phyloP scores from a whole-genome alignment of 2,888 invertebrate species.

The Marasmarcha lunaedactyla region DNA sequence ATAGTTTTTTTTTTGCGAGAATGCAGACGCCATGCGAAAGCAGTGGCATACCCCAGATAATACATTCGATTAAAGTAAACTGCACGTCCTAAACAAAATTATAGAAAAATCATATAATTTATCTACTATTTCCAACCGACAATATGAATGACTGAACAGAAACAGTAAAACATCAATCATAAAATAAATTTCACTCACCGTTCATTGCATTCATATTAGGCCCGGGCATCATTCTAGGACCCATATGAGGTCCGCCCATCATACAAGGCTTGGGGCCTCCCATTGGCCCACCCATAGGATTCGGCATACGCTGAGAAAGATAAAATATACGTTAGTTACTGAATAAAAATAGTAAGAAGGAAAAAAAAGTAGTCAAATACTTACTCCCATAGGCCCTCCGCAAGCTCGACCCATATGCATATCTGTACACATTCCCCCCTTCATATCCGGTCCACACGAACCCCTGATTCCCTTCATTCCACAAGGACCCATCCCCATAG shows the following conservation, averaged over 20 bases:
- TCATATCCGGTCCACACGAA: slow-evolving; percentile 63
- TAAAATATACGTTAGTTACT: too few species aligned
- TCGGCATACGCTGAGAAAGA: slow-evolving; percentile 53
- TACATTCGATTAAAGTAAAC: too few species aligned
- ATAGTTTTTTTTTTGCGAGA: too few species aligned
- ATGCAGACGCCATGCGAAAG: too few species aligned
- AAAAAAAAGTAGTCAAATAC: slow-evolving; percentile 15
- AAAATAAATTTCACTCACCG: slow-evolving; percentile 29
- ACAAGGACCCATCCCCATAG: slow-evolving; percentile 65
- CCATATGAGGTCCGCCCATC: slow-evolving; percentile 67
- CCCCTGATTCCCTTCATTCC: slow-evolving; percentile 63
- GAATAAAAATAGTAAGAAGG: too few species aligned
- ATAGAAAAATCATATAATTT: too few species aligned
- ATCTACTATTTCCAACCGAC: too few species aligned
- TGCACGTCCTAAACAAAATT: too few species aligned
- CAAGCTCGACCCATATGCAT: slow-evolving; percentile 67
- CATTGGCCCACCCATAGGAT: slow-evolving; percentile 61
- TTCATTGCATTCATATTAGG: slow-evolving; percentile 64
- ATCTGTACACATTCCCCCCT: slow-evolving; percentile 60
- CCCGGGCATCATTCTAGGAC: slow-evolving; percentile 64
- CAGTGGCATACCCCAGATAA: too few species aligned
- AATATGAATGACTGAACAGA: too few species aligned
- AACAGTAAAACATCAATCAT: too few species aligned
- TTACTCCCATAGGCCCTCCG: slow-evolving; percentile 65
- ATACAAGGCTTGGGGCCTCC: slow-evolving; percentile 62